Base-by-base conservation (phyloP, 2,113 vertebrate species). In the Brachyistius frenatus region DNA sequence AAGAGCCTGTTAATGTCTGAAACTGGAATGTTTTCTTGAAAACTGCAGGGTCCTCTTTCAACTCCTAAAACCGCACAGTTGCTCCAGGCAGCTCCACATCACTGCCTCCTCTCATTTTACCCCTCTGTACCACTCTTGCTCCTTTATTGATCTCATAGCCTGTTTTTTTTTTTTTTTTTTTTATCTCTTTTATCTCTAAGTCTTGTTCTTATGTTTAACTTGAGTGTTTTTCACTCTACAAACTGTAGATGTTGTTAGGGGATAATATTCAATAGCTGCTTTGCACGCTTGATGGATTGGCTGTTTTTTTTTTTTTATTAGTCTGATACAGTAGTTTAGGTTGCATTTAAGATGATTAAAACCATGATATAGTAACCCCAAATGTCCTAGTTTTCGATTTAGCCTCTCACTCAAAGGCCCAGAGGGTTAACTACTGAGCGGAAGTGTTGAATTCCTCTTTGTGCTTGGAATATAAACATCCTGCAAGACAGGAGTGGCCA, bases 1-100 rank as follows among this genome's bases (percentile, higher is more conserved):
- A n/a, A 35, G 35, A 66, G 15, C 14, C 33, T 33, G 44, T 77
- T 64, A 5, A 5, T 77, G 67, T 73, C 31, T 15, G 30, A 61
- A 52, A 11, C 31, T 64, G 16, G 57, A 77, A 69, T 62, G 62
- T 66, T 57, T 83, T 81, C 72, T 49, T 66, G 9, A 49, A 86
- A 73, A 69, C 56, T 55, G 36, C 58, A 60, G 33, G 31, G 5
- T 62, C 58, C 44, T 63, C 53, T 81, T 78, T 76, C 66, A 85
- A 52, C 66, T 79, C 36, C 53, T 73, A 35, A 50, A 82, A 66
- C 39, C 55, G 47, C 53, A 70, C 37, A 62, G 58, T 49, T 72
- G 65, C 77, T 49, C 52, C 35, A 56, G 64, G 74, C 56, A 16
- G 14, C 41, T 73, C 46, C 47, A 60, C 47, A 41, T 80, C 66